phyloP scores from a whole-genome alignment of 2,888 invertebrate species.

The Hermodice carunculata region DNA sequence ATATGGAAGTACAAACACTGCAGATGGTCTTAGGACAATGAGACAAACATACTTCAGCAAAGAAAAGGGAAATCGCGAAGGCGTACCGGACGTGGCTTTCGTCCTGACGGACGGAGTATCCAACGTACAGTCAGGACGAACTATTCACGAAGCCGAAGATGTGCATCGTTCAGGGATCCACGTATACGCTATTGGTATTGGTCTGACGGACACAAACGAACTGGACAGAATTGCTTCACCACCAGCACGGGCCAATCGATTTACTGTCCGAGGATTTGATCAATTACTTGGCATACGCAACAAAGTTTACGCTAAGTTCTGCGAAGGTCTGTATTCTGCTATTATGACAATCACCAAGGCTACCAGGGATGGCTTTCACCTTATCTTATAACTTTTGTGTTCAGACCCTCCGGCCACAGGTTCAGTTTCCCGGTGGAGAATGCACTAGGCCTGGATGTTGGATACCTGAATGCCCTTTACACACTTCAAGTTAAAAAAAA shows the following conservation, averaged over 20 bases:
- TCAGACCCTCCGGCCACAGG: too few species aligned
- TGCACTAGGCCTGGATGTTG: too few species aligned
- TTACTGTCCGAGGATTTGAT: conserved; percentile 24
- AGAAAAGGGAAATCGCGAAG: conserved; percentile 37
- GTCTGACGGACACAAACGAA: conserved; percentile 34
- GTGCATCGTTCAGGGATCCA: conserved; percentile 37
- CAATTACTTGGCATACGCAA: conserved; percentile 21
- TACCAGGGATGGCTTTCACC: too few species aligned
- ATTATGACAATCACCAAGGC: too few species aligned
- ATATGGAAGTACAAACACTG: conserved; percentile 14
- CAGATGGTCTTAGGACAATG: conserved; percentile 13
- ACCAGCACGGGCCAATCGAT: conserved; percentile 22
- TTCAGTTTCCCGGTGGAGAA: too few species aligned
- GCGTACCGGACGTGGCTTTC: conserved; percentile 46
- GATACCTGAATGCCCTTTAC: too few species aligned
- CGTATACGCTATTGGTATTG: conserved; percentile 45
- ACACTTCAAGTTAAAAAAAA: too few species aligned
- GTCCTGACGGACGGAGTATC: conserved; percentile 49
- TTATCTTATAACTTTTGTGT: too few species aligned
- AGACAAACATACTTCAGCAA: too few species aligned
- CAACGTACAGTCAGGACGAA: conserved; percentile 29
- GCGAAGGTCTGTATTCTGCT: conserved; percentile 23
- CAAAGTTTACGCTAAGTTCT: conserved; percentile 27
- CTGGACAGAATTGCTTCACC: too few species aligned
- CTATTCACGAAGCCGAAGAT: conserved; percentile 39